These are phyloP conservation scores for Acanthurus leucopareius DNA, from an alignment of 2,797 vertebrate genomes.

Conservation along the genomic window DNA sequence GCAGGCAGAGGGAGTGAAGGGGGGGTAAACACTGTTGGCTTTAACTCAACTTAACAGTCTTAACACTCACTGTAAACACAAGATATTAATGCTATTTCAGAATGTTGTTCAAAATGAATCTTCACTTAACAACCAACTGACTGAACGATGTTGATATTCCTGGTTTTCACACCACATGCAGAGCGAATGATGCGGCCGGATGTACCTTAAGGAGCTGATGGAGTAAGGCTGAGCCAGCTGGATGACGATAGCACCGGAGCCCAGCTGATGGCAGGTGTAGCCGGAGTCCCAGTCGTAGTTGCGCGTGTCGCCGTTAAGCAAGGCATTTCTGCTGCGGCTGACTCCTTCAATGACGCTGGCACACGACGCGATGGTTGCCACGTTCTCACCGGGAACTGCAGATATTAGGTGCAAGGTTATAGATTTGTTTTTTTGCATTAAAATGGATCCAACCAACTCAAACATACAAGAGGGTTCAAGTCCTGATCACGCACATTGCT, in stretches of 20 bases:
- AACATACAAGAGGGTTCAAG: neutral
- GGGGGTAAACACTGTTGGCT: neutral
- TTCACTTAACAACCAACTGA: neutral
- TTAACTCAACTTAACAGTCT: too few relatives aligned
- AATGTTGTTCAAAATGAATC: neutral
- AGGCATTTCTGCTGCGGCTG: slow-evolving; percentile 95
- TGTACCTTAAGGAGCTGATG: slow-evolving; percentile 90
- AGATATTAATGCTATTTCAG: neutral
- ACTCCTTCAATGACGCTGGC: slow-evolving; percentile 98
- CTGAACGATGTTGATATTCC: neutral
- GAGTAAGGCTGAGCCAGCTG: slow-evolving; percentile 97
- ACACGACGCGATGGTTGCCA: slow-evolving; percentile 92
- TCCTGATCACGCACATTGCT: neutral
- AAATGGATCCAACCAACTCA: too few relatives aligned
- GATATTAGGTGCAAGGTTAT: neutral
- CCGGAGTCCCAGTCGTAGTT: slow-evolving; percentile 99
- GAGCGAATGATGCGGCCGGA: neutral
- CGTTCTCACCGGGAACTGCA: slow-evolving; percentile 93
- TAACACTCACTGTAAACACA: neutral
- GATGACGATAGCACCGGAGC: slow-evolving; percentile 96
- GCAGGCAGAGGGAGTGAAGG: neutral
- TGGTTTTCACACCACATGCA: neutral
- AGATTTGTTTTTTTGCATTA: neutral
- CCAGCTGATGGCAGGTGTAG: slow-evolving; percentile 98
- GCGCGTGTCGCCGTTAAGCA: slow-evolving; percentile 96